Percentiles rank a stretch among this genome's conserved stretches.
Evolutionary conservation across 2,113 vertebrate species (phyloP).

Genomic region (Myocastor coypus): DNA sequence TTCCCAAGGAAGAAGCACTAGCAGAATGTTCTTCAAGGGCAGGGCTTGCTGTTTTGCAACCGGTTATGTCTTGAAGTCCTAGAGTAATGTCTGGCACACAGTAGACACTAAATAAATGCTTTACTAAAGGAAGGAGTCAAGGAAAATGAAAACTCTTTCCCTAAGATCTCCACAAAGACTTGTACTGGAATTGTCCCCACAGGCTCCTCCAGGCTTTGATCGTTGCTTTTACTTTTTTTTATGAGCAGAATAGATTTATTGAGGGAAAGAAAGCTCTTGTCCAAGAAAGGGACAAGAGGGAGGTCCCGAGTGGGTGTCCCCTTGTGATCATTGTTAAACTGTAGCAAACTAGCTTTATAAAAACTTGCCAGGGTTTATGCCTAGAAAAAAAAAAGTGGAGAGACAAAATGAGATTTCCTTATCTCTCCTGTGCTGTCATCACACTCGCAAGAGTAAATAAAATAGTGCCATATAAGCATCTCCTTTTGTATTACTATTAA

Average conservation of each 20-base stretch:
- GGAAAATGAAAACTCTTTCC: neutral
- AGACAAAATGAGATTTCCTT: slow-evolving; percentile 1
- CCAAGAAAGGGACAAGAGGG: no score
- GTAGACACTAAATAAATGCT: neutral
- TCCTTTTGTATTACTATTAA: slow-evolving; percentile 49
- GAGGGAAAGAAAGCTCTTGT: no score
- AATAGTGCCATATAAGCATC: neutral
- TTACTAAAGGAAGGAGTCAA: neutral
- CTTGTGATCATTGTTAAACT: neutral
- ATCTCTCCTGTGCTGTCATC: neutral
- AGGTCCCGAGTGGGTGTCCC: no score
- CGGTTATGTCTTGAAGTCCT: neutral
- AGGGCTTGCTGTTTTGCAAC: slow-evolving; percentile 8
- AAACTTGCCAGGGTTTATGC: neutral
- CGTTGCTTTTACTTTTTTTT: no score
- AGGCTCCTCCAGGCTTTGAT: neutral
- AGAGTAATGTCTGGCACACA: neutral
- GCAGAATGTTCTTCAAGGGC: neutral
- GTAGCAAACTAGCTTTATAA: neutral
- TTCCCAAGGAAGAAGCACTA: neutral
- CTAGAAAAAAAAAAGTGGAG: slow-evolving; percentile 29
- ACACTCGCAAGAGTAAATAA: slow-evolving; percentile 21
- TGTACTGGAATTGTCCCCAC: neutral
- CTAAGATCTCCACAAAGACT: neutral
- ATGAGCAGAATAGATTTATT: no score